Percentiles rank a stretch among this genome's conserved stretches.
Conservation (phyloP, 2,797 vertebrate species). For the Spondyliosoma cantharus region DNA sequence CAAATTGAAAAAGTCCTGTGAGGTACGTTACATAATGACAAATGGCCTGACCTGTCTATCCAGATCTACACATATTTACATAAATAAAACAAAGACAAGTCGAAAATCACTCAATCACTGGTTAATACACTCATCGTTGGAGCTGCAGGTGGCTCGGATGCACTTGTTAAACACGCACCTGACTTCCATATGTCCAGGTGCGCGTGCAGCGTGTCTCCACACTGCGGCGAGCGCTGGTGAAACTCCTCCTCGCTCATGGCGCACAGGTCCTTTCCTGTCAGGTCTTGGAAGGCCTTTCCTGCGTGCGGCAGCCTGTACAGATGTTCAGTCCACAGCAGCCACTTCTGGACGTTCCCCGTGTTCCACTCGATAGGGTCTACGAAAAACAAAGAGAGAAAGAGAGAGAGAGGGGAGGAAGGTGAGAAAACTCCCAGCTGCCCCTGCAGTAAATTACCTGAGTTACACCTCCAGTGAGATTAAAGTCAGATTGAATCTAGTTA, state of each 20-base stretch:
- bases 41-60: background rate
- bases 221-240: constrained; percentile 90
- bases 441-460: no score
- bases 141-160: background rate
- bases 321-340: constrained; percentile 98
- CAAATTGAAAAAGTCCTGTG: background rate
- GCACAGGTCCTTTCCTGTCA: constrained; percentile 93
- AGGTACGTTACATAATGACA: background rate
- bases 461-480: background rate
- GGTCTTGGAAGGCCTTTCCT: constrained; percentile 93
- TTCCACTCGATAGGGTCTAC: constrained; percentile 95
- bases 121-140: background rate
- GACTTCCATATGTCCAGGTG: constrained; percentile 99
- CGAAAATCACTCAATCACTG: background rate
- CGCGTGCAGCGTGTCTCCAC: constrained; percentile 93
- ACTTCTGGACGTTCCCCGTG: constrained; percentile 94
- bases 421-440: constrained; percentile 50
- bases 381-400: background rate
- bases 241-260: constrained; percentile 96
- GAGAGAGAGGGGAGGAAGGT: background rate
- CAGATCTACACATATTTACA: background rate
- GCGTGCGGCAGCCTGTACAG: constrained; percentile 94
- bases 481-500: background rate
- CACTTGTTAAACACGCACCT: constrained; percentile 78
- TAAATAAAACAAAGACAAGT: background rate